Base-by-base conservation (phyloP, 1,140 invertebrate species). In the Helicoverpa zea region DNA sequence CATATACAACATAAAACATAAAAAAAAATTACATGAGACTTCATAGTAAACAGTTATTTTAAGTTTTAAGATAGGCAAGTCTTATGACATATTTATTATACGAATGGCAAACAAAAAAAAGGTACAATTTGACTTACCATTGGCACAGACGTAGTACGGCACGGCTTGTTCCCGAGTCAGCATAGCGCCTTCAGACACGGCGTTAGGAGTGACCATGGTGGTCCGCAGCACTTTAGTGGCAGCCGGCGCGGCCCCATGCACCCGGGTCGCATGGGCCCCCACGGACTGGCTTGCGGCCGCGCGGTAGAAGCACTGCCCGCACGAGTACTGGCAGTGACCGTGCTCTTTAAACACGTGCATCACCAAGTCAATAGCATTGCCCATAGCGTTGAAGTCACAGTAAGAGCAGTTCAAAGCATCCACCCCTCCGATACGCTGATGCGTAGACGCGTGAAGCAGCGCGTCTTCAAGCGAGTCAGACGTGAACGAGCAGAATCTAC, bases 271-370 rank as follows among this genome's bases (percentile, higher is more conserved):
- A 77, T 95, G 94, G 0, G 89, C 82, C 23, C 86, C 81, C 2
- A 95, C 94, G 0, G 89, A 80, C 79, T 92, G 92, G 52, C 87
- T 88, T 0, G 89, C 85, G 2, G 87, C 87, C 9, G 89, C 92
- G 49, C 94, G 84, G 80, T 95, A 95, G 83, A 94, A 94, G 78
- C 94, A 95, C 52, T 87, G 72, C 2, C 82, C 84, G 68, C 94
- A 95, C 0, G 81, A 86, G 52, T 89, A 94, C 7, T 85, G 87
- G 68, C 92, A 92, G 12, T 79, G 56, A 0, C 90, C 90, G 61
- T 95, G 92, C 2, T 43, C 74, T 56, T 94, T 92, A 72, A 95
- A 94, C 43, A 94, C 92, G 76, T 95, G 94, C 76, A 89, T 92
- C 73, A 94, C 91, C 70, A 95, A 82, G 68, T 95, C 92, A 30